Evolutionary conservation across 2,797 vertebrate species (phyloP).

Genomic region (Cossypha heuglini): DNA sequence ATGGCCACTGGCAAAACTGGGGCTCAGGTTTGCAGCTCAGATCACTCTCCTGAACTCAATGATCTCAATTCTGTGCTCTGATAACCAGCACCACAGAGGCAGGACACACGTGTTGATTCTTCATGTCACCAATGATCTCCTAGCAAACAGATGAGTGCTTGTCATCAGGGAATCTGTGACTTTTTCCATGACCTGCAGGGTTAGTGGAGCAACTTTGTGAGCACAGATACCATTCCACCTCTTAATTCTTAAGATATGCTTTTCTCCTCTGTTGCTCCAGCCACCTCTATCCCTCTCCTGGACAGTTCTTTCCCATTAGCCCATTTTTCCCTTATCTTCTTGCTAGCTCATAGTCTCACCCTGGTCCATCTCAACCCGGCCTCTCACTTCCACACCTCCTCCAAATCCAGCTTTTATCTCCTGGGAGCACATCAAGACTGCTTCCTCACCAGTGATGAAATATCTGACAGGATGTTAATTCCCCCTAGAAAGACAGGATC

Average conservation of each 20-base stretch:
- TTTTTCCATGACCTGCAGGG: background rate
- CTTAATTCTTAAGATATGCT: background rate
- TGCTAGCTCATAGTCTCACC: background rate
- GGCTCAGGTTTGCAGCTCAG: background rate
- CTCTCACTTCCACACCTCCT: background rate
- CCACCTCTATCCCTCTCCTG: background rate
- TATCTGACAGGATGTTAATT: background rate
- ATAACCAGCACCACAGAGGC: background rate
- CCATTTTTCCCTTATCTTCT: background rate
- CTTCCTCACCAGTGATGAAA: background rate
- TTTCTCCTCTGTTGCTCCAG: background rate
- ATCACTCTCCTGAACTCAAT: background rate
- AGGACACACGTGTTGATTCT: background rate
- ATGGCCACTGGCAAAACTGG: background rate
- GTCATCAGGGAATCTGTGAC: background rate
- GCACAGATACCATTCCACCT: background rate
- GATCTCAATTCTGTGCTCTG: background rate
- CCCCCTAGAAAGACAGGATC: background rate
- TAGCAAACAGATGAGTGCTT: background rate
- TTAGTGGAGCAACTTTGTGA: background rate
- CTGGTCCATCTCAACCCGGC: background rate
- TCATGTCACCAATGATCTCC: background rate
- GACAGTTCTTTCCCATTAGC: background rate
- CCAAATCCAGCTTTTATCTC: background rate
- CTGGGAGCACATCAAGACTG: background rate